Evolutionary conservation across 2,888 invertebrate species (phyloP).

Genomic region (Aromia moschata): DNA sequence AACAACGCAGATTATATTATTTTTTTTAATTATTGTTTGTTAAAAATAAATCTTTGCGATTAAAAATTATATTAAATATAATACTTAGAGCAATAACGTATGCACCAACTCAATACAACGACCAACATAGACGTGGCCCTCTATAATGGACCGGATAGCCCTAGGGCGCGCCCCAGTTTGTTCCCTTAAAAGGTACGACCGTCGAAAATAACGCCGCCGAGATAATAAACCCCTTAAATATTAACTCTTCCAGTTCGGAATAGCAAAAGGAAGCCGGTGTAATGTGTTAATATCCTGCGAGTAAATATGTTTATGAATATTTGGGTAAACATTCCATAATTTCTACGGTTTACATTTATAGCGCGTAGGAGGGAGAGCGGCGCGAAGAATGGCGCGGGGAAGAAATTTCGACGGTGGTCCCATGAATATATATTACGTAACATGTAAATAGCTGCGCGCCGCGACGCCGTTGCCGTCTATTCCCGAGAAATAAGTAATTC

Average conservation of each 20-base stretch:
- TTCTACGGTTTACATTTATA: slow-evolving; percentile 25
- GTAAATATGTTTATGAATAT: slow-evolving; percentile 25
- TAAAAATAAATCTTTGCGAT: too few relatives aligned
- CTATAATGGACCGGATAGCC: too few relatives aligned
- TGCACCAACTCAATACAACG: too few relatives aligned
- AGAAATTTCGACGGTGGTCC: background rate
- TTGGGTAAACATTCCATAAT: slow-evolving; percentile 19
- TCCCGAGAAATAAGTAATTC: too few relatives aligned
- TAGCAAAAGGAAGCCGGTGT: slow-evolving; percentile 15
- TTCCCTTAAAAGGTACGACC: too few relatives aligned
- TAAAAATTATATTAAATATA: too few relatives aligned
- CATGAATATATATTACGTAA: slow-evolving; percentile 19
- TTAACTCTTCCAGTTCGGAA: slow-evolving; percentile 22
- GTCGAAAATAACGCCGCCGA: slow-evolving; percentile 3
- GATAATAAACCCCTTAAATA: slow-evolving; percentile 15
- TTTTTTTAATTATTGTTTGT: too few relatives aligned
- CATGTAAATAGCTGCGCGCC: slow-evolving; percentile 2
- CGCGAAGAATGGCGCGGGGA: slow-evolving; percentile 15
- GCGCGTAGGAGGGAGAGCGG: background rate
- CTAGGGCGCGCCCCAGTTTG: too few relatives aligned
- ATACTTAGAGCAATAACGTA: too few relatives aligned
- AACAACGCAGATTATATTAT: too few relatives aligned
- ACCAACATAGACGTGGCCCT: too few relatives aligned
- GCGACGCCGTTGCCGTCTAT: too few relatives aligned
- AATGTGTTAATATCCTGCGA: slow-evolving; percentile 28